Conservation (phyloP, 2,797 vertebrate species). For the Acrocephalus scirpaceus region DNA sequence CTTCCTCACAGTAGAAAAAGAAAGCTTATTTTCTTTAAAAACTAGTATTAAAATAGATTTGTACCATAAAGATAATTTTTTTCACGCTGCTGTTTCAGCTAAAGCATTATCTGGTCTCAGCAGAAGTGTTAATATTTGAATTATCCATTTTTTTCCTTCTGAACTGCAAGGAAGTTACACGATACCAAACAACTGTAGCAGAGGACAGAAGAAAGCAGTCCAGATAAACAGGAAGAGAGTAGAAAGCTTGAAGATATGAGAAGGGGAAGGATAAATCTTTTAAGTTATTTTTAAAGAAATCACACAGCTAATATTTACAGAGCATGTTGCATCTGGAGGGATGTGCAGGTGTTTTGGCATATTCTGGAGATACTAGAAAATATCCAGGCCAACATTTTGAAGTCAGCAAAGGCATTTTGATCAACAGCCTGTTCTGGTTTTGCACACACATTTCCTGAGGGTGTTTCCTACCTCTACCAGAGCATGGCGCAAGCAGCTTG, state of each 20-base stretch:
- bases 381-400: neutral
- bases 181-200: neutral
- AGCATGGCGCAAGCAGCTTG: neutral
- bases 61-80: neutral
- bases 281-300: neutral
- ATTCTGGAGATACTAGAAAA: neutral
- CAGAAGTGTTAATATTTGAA: slow-evolving; percentile 6
- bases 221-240: neutral
- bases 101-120: neutral
- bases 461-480: neutral
- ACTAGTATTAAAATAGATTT: neutral
- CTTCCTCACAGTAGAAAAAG: neutral
- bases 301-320: neutral
- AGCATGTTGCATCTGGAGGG: neutral
- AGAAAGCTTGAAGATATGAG: neutral
- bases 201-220: neutral
- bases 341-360: neutral
- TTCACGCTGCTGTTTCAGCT: neutral
- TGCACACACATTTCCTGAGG: neutral
- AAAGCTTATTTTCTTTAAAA: neutral
- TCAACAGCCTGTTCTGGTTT: neutral
- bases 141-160: neutral
- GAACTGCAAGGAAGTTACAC: neutral
- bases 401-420: neutral
- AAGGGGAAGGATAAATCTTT: neutral